These are phyloP conservation scores for Drosophila kuntzei DNA, from an alignment of 2,888 invertebrate species.

Conservation along the genomic window DNA sequence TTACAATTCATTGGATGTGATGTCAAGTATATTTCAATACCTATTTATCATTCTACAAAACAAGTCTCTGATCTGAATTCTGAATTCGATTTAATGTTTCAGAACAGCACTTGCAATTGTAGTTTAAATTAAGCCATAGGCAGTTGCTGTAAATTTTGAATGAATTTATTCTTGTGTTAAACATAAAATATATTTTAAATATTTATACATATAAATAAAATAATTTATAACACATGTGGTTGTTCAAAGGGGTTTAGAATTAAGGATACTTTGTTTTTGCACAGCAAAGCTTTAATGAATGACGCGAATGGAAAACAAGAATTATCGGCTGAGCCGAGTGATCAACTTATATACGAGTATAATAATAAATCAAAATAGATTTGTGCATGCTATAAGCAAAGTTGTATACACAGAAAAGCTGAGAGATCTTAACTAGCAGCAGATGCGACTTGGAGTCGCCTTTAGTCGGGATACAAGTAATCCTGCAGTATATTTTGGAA, in stretches of 20 bases:
- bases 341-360: constrained; percentile 23
- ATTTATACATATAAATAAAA: constrained; percentile 70
- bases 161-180: constrained; percentile 67
- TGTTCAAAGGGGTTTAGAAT: constrained; percentile 41
- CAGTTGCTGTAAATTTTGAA: constrained; percentile 51
- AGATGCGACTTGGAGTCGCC: constrained; percentile 51
- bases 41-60: not conserved
- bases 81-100: not conserved
- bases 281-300: constrained; percentile 57
- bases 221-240: constrained; percentile 60
- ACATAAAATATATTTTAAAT: constrained; percentile 57
- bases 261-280: constrained; percentile 64
- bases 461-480: constrained; percentile 84
- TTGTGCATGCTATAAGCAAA: constrained; percentile 53
- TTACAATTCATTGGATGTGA: not conserved
- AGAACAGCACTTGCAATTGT: not conserved
- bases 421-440: constrained; percentile 61
- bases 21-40: not conserved
- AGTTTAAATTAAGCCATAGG: constrained; percentile 40
- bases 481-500: constrained; percentile 85
- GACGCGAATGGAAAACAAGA: constrained; percentile 11
- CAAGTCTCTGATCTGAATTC: not conserved
- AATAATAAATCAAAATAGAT: constrained; percentile 16
- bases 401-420: constrained; percentile 64
- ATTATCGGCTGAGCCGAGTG: constrained; percentile 52